A percentile compares a stretch with the other conserved stretches of the same genome.
Conservation (phyloP, 2,888 invertebrate species). For the Agriopis leucophaearia region DNA sequence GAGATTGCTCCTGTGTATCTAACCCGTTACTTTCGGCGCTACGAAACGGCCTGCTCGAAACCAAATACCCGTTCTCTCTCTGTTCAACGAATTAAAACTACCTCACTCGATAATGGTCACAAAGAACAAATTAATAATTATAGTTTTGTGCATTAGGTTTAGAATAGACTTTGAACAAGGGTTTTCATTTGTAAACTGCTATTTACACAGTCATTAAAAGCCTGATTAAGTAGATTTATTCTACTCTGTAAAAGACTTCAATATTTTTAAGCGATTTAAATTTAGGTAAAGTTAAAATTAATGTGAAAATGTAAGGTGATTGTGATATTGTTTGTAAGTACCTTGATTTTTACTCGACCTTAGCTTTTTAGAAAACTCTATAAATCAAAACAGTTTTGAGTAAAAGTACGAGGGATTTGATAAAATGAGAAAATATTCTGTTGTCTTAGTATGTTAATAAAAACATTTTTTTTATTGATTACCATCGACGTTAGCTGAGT, state of each 20-base stretch:
- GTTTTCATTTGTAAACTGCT: neutral
- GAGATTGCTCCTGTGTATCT: constrained; percentile 89
- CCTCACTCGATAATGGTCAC: constrained; percentile 12
- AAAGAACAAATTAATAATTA: constrained; percentile 1
- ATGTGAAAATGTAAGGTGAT: constrained; percentile 30
- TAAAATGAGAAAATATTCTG: constrained; percentile 14
- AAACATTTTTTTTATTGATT: neutral
- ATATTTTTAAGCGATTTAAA: constrained; percentile 37
- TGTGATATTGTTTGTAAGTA: constrained; percentile 51
- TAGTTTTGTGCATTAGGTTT: constrained; percentile 3
- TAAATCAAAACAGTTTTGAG: constrained; percentile 50
- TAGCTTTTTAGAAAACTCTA: constrained; percentile 17
- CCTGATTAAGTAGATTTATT: constrained; percentile 14
- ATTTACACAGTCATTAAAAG: constrained; percentile 3
- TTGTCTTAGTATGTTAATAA: constrained; percentile 1
- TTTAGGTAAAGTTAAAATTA: constrained; percentile 26
- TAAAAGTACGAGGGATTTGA: constrained; percentile 58
- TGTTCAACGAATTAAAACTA: constrained; percentile 49
- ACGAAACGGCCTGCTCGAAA: constrained; percentile 70
- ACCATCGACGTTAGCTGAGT: no score
- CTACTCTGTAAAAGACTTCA: constrained; percentile 33
- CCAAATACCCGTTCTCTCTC: constrained; percentile 61
- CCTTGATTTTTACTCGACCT: constrained; percentile 66
- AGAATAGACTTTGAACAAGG: neutral
- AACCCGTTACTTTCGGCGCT: constrained; percentile 90